These are phyloP conservation scores for Cettia cetti DNA, from an alignment of 2,113 vertebrate species.

Conservation along the genomic window DNA sequence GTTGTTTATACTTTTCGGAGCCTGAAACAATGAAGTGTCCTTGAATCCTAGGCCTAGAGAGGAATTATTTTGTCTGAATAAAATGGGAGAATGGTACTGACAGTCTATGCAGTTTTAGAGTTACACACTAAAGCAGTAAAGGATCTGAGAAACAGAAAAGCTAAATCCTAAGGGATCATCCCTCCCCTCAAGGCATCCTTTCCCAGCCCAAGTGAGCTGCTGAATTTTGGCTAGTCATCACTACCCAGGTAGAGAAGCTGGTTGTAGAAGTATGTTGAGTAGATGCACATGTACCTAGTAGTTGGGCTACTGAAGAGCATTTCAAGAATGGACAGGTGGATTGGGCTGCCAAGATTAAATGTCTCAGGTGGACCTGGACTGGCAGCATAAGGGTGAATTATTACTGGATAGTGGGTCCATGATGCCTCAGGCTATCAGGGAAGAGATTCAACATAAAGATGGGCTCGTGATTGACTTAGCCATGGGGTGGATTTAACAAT, in stretches of 20 bases:
- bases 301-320: accelerated
- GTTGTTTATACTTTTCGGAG: not conserved
- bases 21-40: not conserved
- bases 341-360: not conserved
- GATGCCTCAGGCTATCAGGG: not conserved
- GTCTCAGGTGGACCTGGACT: not conserved
- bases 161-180: not conserved
- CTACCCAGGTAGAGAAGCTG: not conserved
- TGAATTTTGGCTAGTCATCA: not conserved
- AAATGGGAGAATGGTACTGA: not conserved
- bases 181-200: not conserved
- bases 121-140: not conserved
- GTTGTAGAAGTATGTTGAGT: accelerated
- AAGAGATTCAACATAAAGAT: not conserved
- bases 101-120: not conserved
- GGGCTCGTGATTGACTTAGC: not conserved
- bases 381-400: not conserved
- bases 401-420: too few species aligned
- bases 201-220: too few species aligned
- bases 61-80: not conserved
- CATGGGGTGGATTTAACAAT: accelerated
- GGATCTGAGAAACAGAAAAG: not conserved
- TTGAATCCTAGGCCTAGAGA: not conserved
- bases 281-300: accelerated
- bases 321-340: too few species aligned